These are phyloP conservation scores for Lipophrys pholis DNA, from an alignment of 2,113 vertebrate species.

Conservation along the genomic window DNA sequence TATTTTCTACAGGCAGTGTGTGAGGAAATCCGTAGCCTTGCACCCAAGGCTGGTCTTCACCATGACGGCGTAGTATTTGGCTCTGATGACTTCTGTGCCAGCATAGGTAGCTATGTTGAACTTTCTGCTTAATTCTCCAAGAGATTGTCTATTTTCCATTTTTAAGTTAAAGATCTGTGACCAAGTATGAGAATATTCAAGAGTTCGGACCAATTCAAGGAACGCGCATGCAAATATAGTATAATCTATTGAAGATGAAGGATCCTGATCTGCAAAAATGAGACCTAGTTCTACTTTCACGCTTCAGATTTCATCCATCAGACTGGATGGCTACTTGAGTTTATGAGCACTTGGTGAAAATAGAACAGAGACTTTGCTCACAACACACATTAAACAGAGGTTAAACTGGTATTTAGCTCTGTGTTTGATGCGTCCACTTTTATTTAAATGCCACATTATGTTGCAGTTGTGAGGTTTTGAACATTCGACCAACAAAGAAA, in stretches of 20 bases:
- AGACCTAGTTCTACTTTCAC: not conserved
- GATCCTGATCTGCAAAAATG: not conserved
- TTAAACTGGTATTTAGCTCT: not conserved
- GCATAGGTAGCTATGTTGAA: constrained; percentile 88
- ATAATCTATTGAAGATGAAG: not conserved
- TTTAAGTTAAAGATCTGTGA: no score
- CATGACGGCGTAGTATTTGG: constrained; percentile 96
- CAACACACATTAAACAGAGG: not conserved
- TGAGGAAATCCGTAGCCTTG: constrained; percentile 85
- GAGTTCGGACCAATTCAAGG: not conserved
- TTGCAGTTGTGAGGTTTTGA: not conserved
- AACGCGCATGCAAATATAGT: not conserved
- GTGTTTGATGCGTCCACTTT: not conserved
- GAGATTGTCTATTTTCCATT: not conserved
- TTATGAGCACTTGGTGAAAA: not conserved
- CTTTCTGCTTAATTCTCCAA: not conserved
- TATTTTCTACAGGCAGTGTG: constrained; percentile 89
- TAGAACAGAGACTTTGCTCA: not conserved
- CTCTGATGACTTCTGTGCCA: constrained; percentile 99
- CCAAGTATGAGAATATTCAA: no score
- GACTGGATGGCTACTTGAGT: not conserved
- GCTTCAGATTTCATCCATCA: not conserved
- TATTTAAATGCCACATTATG: not conserved
- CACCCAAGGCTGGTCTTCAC: constrained; percentile 87
- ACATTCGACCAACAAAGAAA: not conserved